Evolutionary conservation across 2,888 invertebrate species (phyloP).

Genomic region (Horisme vitalbata): DNA sequence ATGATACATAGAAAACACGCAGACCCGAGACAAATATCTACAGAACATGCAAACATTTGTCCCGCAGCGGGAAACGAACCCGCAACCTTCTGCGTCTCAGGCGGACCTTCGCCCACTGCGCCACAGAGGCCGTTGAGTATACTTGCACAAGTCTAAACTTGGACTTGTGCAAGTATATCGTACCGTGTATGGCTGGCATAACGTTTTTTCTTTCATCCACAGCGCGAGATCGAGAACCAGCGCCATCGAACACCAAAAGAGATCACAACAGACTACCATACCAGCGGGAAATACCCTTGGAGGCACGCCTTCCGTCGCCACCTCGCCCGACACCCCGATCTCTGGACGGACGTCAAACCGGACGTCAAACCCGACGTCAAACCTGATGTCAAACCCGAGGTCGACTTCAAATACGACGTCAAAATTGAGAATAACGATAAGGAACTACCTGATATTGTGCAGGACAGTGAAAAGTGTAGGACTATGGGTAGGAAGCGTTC

Average conservation of each 20-base stretch:
- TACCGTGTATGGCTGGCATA: no score
- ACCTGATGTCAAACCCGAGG: constrained; percentile 20
- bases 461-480: constrained; percentile 41
- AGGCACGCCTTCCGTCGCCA: constrained; percentile 68
- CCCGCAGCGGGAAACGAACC: no score
- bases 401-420: constrained; percentile 23
- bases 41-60: no score
- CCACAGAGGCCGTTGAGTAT: no score
- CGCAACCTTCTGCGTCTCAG: no score
- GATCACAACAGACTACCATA: constrained; percentile 67
- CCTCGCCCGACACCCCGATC: constrained; percentile 54
- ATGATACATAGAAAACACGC: no score
- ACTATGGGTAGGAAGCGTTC: constrained; percentile 53
- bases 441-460: constrained; percentile 33
- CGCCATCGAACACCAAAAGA: constrained; percentile 67
- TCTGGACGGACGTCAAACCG: constrained; percentile 47
- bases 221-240: constrained; percentile 69
- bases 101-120: no score
- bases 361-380: constrained; percentile 28
- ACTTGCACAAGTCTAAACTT: no score
- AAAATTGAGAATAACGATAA: constrained; percentile 28
- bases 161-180: no score
- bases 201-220: constrained; percentile 15
- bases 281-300: constrained; percentile 70
- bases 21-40: no score